A percentile compares a stretch with the other conserved stretches of the same genome.
These are phyloP conservation scores for Drosophila barbarae DNA, from an alignment of 2,888 invertebrate species.

Conservation along the genomic window DNA sequence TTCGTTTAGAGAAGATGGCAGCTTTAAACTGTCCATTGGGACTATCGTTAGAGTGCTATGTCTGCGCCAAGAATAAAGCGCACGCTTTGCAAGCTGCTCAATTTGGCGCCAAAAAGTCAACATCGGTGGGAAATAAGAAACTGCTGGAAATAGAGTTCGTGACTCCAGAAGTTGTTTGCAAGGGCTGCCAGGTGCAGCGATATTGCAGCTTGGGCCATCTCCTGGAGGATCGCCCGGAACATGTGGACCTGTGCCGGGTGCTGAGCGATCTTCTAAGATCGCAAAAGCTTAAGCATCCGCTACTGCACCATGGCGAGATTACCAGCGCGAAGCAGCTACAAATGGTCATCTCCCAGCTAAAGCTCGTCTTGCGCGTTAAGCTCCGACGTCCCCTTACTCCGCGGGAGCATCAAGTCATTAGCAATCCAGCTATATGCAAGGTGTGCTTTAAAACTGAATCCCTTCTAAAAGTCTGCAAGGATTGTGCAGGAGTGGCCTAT, in stretches of 20 bases:
- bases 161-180: constrained; percentile 78
- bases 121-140: background rate
- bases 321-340: constrained; percentile 50
- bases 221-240: constrained; percentile 83
- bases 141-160: background rate
- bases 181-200: constrained; percentile 82
- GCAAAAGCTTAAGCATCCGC: constrained; percentile 55
- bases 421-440: constrained; percentile 67
- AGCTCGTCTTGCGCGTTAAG: constrained; percentile 49
- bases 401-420: constrained; percentile 69
- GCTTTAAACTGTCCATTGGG: background rate
- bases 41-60: constrained; percentile 30
- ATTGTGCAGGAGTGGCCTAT: constrained; percentile 65
- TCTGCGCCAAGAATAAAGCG: constrained; percentile 23
- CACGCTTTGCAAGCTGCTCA: constrained; percentile 1
- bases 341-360: constrained; percentile 54
- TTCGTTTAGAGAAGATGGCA: constrained; percentile 11
- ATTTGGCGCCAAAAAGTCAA: background rate
- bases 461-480: constrained; percentile 45
- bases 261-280: constrained; percentile 46
- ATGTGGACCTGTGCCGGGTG: constrained; percentile 82
- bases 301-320: constrained; percentile 52
- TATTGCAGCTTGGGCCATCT: constrained; percentile 86
- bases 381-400: constrained; percentile 55
- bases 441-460: constrained; percentile 60